Percentiles rank a stretch among this genome's conserved stretches.
Conservation (phyloP, 2,888 invertebrate species). For the Schizotus pectinicornis region DNA sequence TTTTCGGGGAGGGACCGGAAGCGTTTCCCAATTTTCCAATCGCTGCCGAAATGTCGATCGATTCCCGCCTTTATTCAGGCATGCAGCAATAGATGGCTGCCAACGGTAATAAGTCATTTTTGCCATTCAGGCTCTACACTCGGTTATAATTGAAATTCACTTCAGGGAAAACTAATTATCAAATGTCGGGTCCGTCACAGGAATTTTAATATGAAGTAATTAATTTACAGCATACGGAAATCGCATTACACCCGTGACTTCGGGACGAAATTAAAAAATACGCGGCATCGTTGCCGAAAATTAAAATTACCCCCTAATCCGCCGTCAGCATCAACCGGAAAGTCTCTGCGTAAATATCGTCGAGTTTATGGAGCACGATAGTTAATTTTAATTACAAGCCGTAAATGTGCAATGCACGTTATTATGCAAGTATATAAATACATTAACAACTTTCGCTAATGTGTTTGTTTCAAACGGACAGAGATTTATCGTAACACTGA, state of each 20-base stretch:
- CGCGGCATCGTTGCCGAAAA: constrained; percentile 5
- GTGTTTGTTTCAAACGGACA: constrained; percentile 39
- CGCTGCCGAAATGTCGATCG: too few relatives aligned
- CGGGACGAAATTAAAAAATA: constrained; percentile 7
- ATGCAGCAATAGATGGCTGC: constrained; percentile 14
- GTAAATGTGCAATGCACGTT: constrained; percentile 19
- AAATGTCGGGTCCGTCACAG: constrained; percentile 48
- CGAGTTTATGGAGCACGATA: neutral
- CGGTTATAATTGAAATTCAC: constrained; percentile 47
- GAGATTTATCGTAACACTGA: constrained; percentile 40
- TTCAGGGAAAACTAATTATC: constrained; percentile 50
- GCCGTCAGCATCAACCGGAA: neutral
- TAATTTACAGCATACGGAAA: constrained; percentile 41
- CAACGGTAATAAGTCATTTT: constrained; percentile 18
- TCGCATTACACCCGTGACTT: constrained; percentile 19
- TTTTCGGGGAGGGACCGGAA: too few relatives aligned
- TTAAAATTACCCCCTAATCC: neutral
- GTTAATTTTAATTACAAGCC: constrained; percentile 21
- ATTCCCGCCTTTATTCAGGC: too few relatives aligned
- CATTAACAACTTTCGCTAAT: constrained; percentile 43
- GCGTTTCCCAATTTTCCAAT: too few relatives aligned
- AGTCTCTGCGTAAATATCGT: constrained; percentile 1
- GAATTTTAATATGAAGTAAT: constrained; percentile 51
- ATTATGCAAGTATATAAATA: constrained; percentile 26
- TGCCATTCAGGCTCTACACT: constrained; percentile 15